Conservation (phyloP, 2,797 vertebrate genomes). For the Otolemur crassicaudatus region DNA sequence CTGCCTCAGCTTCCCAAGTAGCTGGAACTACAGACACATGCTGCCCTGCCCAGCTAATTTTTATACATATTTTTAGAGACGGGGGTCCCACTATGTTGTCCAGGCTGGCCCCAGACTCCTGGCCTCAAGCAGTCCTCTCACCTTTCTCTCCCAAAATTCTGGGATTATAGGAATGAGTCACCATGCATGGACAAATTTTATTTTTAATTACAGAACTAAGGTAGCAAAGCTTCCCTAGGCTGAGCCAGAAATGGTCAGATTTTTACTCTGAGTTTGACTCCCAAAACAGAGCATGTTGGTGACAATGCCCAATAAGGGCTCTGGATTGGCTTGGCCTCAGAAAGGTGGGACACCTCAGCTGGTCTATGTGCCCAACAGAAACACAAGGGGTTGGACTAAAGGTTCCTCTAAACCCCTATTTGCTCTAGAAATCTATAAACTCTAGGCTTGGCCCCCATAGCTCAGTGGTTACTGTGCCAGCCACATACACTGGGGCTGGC, state of each 20-base stretch:
- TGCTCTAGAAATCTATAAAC: neutral
- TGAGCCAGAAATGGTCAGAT: neutral
- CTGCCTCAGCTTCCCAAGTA: neutral
- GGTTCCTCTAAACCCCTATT: neutral
- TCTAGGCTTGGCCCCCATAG: neutral
- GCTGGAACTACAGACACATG: neutral
- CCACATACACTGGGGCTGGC: no score
- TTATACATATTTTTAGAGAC: neutral
- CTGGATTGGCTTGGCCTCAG: neutral
- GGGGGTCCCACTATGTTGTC: neutral
- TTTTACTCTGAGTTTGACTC: no score
- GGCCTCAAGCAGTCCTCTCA: neutral
- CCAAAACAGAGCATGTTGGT: fast-evolving
- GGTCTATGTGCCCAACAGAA: neutral
- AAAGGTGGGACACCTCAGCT: neutral
- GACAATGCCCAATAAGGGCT: fast-evolving
- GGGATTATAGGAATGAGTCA: neutral
- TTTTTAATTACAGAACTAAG: neutral
- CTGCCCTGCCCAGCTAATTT: neutral
- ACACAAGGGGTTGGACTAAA: neutral
- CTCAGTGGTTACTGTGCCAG: no score
- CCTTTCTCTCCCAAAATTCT: neutral
- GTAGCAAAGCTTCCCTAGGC: neutral
- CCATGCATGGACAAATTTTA: neutral
- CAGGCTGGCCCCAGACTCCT: neutral